phyloP scores from a whole-genome alignment of 2,113 vertebrate genomes.

The Heterotilapia buettikoferi region DNA sequence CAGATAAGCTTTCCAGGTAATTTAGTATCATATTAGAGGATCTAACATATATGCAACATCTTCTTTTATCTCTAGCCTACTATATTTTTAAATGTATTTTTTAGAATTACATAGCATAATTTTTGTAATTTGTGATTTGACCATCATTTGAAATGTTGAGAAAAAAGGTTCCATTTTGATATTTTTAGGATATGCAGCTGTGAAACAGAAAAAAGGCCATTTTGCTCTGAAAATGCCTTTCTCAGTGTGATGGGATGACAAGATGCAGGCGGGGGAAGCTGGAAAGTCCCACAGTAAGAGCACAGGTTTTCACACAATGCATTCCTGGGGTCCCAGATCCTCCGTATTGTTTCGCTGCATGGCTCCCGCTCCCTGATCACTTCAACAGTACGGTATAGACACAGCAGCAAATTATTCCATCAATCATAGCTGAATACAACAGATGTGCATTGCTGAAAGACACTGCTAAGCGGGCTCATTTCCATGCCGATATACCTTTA shows the following conservation, averaged over 20 bases:
- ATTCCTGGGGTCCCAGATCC: constrained; percentile 21
- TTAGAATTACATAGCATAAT: neutral
- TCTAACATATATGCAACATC: neutral
- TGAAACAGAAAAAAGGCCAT: neutral
- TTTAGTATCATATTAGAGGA: neutral
- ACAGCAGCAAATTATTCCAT: constrained; percentile 25
- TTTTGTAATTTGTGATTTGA: neutral
- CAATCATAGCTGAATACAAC: constrained; percentile 6
- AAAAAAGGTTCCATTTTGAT: neutral
- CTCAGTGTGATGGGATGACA: neutral
- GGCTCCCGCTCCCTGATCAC: constrained; percentile 22
- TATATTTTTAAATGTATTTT: neutral
- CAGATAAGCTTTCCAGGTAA: neutral
- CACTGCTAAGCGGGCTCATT: neutral
- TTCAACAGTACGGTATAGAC: constrained; percentile 18
- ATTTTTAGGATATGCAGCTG: neutral
- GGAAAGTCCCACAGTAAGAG: constrained; percentile 33
- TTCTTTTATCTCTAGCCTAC: neutral
- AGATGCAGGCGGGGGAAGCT: neutral
- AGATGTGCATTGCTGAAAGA: constrained; percentile 23
- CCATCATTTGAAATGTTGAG: neutral
- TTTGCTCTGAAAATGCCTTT: neutral
- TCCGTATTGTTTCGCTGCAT: neutral
- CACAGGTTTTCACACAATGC: constrained; percentile 26
- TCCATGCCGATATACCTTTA: constrained; percentile 11